A percentile compares a stretch with the other conserved stretches of the same genome.
Conservation (phyloP, 1,140 invertebrate genomes). For the Penaeus japonicus region DNA sequence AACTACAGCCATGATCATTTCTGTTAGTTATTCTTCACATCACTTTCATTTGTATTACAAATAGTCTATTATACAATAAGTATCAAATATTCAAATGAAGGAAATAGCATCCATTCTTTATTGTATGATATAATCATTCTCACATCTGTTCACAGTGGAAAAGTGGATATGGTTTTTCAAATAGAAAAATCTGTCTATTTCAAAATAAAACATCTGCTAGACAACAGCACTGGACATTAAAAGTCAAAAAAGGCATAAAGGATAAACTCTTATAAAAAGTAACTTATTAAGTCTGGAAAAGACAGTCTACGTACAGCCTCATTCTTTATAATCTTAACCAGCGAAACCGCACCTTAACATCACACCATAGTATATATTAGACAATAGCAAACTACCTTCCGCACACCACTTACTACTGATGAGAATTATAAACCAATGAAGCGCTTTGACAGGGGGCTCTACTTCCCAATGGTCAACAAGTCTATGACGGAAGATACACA, state of each 20-base stretch:
- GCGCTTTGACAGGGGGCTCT: not conserved
- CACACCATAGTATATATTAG: not conserved
- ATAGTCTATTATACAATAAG: too few relatives aligned
- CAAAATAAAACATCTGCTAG: conserved; percentile 4
- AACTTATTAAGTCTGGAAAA: conserved; percentile 14
- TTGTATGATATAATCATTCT: not conserved
- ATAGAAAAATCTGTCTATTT: conserved; percentile 11
- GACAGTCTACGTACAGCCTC: not conserved
- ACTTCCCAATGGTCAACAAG: not conserved
- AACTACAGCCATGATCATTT: too few relatives aligned
- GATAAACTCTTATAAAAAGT: not conserved
- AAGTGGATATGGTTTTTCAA: conserved; percentile 1
- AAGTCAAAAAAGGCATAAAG: not conserved
- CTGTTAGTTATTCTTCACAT: too few relatives aligned
- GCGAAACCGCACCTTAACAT: not conserved
- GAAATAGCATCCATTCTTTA: not conserved
- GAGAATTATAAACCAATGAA: conserved; percentile 6
- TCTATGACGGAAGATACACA: not conserved
- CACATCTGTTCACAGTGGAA: not conserved
- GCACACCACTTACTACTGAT: not conserved
- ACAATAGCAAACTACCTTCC: not conserved
- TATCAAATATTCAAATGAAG: not conserved
- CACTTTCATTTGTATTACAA: too few relatives aligned
- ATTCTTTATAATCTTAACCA: conserved; percentile 3
- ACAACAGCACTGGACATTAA: conserved; percentile 9